Evolutionary conservation across 2,888 invertebrate species (phyloP).

Genomic region (Eremobia ochroleuca): DNA sequence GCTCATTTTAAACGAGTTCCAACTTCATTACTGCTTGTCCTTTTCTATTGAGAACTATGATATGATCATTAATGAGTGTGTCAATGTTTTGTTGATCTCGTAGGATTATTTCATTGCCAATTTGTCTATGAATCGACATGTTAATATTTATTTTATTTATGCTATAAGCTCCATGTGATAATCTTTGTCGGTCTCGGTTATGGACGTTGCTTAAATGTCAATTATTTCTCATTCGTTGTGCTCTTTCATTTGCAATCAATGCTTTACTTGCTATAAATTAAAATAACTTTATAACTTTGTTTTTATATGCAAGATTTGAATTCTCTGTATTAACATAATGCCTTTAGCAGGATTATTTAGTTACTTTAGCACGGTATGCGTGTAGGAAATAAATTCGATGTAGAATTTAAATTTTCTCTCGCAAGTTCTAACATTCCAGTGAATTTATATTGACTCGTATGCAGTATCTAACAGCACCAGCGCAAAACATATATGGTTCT

Average conservation of each 20-base stretch:
- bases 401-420: constrained; percentile 58
- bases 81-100: constrained; percentile 64
- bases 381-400: constrained; percentile 53
- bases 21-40: constrained; percentile 49
- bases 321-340: constrained; percentile 17
- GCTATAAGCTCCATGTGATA: constrained; percentile 48
- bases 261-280: constrained; percentile 50
- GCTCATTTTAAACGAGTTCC: constrained; percentile 60
- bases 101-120: constrained; percentile 62
- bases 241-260: constrained; percentile 56
- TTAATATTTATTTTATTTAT: constrained; percentile 58
- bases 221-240: constrained; percentile 54
- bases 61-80: constrained; percentile 60
- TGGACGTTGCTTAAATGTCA: constrained; percentile 52
- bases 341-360: constrained; percentile 41
- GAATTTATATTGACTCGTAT: constrained; percentile 62
- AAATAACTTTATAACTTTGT: constrained; percentile 45
- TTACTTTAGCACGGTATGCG: constrained; percentile 33
- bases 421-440: constrained; percentile 56
- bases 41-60: constrained; percentile 55
- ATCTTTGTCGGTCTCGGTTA: constrained; percentile 46
- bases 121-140: constrained; percentile 50
- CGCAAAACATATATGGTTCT: constrained; percentile 49
- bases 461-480: constrained; percentile 50
- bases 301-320: constrained; percentile 40